These are phyloP conservation scores for Acanthaster planci DNA, from an alignment of 35 echinoderm and acorn worm species.

Conservation along the genomic window DNA sequence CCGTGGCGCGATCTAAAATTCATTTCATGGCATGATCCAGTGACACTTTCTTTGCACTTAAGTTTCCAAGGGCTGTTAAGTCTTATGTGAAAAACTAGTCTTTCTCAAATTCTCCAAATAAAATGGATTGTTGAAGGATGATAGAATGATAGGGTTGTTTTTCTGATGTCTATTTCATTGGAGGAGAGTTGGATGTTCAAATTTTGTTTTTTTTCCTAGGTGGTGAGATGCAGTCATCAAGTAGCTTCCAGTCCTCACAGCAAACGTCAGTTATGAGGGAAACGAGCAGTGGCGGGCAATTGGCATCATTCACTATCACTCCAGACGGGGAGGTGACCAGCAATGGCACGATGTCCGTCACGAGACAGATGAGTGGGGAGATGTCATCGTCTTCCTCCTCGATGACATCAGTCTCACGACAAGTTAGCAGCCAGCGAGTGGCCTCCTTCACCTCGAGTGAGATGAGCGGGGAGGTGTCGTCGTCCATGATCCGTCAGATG, in stretches of 20 bases:
- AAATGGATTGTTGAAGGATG: too few species aligned
- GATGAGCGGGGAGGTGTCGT: background rate
- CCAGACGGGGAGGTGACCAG: background rate
- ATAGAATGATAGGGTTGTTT: too few species aligned
- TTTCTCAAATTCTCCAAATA: too few species aligned
- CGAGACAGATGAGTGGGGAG: background rate
- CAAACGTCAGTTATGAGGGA: slow-evolving; percentile 4
- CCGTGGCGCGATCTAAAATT: too few species aligned
- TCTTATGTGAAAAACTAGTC: too few species aligned
- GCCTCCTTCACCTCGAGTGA: background rate
- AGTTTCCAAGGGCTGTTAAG: too few species aligned
- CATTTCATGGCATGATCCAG: too few species aligned
- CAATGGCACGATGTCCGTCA: background rate
- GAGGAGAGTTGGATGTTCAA: too few species aligned
- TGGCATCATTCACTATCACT: background rate
- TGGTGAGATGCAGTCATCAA: slow-evolving; percentile 9
- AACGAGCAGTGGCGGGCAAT: background rate
- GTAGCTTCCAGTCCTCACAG: slow-evolving; percentile 10
- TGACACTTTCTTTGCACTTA: too few species aligned
- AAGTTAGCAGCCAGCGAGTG: background rate
- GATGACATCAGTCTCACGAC: background rate
- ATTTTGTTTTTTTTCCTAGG: background rate
- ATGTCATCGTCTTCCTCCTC: slow-evolving; percentile 12
- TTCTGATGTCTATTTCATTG: too few species aligned
- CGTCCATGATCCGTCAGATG: slow-evolving; percentile 6